Evolutionary conservation across 2,888 invertebrate genomes (phyloP).

Genomic region (Phragmatobia fuliginosa): DNA sequence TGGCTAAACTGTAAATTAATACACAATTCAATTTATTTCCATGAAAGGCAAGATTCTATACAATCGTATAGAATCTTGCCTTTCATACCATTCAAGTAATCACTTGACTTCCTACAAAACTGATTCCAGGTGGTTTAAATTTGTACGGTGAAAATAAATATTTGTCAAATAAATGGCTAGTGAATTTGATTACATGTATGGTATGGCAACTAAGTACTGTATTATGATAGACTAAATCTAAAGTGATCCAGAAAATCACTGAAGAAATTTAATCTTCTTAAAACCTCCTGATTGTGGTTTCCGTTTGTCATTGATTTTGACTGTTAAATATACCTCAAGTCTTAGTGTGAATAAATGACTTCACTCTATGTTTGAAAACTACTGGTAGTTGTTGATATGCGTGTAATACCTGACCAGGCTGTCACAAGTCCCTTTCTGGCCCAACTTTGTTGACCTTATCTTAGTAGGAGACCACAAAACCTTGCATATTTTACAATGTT

Average conservation of each 20-base stretch:
- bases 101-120: background rate
- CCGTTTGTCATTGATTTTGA: background rate
- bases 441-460: too few species aligned
- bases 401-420: too few species aligned
- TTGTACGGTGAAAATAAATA: background rate
- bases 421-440: too few species aligned
- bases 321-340: background rate
- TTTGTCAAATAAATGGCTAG: background rate
- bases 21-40: too few species aligned
- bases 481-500: background rate
- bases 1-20: slow-evolving; percentile 7
- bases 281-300: background rate
- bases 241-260: too few species aligned
- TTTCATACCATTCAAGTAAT: too few species aligned
- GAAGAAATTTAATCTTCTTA: background rate
- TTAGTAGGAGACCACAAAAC: background rate
- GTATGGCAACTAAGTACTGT: background rate
- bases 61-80: background rate
- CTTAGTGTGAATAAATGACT: background rate
- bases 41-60: background rate
- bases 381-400: too few species aligned
- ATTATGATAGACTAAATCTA: background rate
- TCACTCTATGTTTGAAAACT: background rate
- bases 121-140: background rate
- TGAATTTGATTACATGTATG: too few species aligned